phyloP scores from a whole-genome alignment of 1,140 invertebrate genomes.

The Drosophila santomea region DNA sequence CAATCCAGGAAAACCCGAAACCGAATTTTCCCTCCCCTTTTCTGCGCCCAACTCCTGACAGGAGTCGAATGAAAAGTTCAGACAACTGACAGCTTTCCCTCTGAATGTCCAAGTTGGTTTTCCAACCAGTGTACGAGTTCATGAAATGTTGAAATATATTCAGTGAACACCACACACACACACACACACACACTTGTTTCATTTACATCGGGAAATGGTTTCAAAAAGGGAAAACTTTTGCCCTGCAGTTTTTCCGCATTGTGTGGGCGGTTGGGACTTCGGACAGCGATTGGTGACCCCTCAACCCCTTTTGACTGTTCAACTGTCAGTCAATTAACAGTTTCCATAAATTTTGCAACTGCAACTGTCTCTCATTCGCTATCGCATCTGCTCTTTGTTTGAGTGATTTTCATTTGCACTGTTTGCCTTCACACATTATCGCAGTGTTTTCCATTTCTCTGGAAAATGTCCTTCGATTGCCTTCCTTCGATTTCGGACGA shows the following conservation, averaged over 20 bases:
- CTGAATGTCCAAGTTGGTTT: slow-evolving; percentile 20
- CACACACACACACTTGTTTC: slow-evolving; percentile 16
- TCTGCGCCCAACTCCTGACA: slow-evolving; percentile 18
- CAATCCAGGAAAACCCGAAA: slow-evolving; percentile 30
- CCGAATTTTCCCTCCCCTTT: slow-evolving; percentile 9
- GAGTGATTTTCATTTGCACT: slow-evolving; percentile 46
- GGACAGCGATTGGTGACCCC: slow-evolving; percentile 11
- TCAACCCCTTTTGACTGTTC: slow-evolving; percentile 31
- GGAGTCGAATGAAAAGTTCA: slow-evolving; percentile 37
- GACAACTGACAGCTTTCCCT: slow-evolving; percentile 34
- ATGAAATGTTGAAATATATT: slow-evolving; percentile 67
- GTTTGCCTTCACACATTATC: slow-evolving; percentile 29
- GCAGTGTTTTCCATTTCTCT: neutral
- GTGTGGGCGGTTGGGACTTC: slow-evolving; percentile 35
- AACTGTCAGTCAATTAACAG: slow-evolving; percentile 74
- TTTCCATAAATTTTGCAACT: slow-evolving; percentile 65
- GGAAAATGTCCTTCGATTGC: slow-evolving; percentile 7
- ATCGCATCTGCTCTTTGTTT: slow-evolving; percentile 15
- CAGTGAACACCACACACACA: neutral
- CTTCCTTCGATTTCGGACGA: slow-evolving; percentile 14
- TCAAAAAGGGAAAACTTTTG: neutral
- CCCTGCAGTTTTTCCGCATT: slow-evolving; percentile 48
- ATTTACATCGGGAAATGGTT: slow-evolving; percentile 16
- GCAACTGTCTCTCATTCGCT: slow-evolving; percentile 41
- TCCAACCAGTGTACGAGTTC: slow-evolving; percentile 41